Percentiles rank a stretch among this genome's conserved stretches.
Conservation (phyloP, 2,113 vertebrate genomes). For the Lates calcarifer region DNA sequence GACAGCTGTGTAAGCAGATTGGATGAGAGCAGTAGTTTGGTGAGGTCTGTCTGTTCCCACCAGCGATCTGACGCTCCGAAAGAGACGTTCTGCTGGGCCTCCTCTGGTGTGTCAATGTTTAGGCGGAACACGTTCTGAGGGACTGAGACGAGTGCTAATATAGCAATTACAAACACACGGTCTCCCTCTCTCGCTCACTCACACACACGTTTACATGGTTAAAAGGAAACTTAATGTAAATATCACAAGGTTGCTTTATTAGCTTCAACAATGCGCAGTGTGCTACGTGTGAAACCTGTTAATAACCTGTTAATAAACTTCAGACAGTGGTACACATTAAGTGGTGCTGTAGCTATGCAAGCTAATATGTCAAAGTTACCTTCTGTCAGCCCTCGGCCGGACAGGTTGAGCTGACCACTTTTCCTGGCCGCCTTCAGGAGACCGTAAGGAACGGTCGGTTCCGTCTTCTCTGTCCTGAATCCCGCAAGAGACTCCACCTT, state of each 20-base stretch:
- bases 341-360: neutral
- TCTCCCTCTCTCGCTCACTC: no score
- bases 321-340: no score
- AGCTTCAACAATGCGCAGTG: no score
- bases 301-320: no score
- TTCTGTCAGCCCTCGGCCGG: slow-evolving; percentile 87
- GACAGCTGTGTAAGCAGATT: slow-evolving; percentile 91
- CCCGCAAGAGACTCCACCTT: slow-evolving; percentile 78
- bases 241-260: neutral
- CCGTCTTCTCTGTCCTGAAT: slow-evolving; percentile 75
- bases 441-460: slow-evolving; percentile 81
- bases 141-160: slow-evolving; percentile 80
- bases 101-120: slow-evolving; percentile 91
- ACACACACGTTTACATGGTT: neutral
- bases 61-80: slow-evolving; percentile 90
- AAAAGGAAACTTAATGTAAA: no score
- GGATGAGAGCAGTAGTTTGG: slow-evolving; percentile 92
- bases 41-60: slow-evolving; percentile 97
- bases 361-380: slow-evolving; percentile 76
- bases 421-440: slow-evolving; percentile 90
- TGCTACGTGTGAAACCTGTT: no score
- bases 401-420: slow-evolving; percentile 92
- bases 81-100: slow-evolving; percentile 87
- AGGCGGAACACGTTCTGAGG: slow-evolving; percentile 93
- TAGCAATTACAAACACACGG: no score